phyloP scores from a whole-genome alignment of 2,888 invertebrate species.

The Chalcis sispes region DNA sequence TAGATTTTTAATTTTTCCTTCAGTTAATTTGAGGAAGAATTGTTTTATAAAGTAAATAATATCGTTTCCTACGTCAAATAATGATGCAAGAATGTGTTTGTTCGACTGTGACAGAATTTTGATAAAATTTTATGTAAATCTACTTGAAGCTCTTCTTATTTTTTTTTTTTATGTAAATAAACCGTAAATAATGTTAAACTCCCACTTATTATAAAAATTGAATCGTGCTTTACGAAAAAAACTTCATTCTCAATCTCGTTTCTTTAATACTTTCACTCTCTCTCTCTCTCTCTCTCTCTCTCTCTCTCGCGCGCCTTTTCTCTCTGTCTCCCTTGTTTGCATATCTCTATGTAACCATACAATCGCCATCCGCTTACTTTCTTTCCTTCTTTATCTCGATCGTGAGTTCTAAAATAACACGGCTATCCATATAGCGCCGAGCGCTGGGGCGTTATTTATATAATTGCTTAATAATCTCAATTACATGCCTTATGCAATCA shows the following conservation, averaged over 20 bases:
- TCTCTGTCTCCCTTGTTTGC: background rate
- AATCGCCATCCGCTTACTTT: background rate
- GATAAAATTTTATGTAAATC: no score
- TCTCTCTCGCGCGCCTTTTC: background rate
- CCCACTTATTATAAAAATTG: constrained; percentile 20
- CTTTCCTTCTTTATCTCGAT: background rate
- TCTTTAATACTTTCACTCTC: no score
- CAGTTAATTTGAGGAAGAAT: no score
- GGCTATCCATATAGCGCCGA: constrained; percentile 58
- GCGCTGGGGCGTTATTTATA: constrained; percentile 71
- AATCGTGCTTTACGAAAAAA: constrained; percentile 7
- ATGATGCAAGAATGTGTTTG: no score
- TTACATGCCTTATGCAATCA: constrained; percentile 75
- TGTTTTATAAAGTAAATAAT: no score
- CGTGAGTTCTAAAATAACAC: constrained; percentile 71
- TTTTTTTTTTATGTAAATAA: background rate
- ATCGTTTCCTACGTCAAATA: no score
- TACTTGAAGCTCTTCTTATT: no score
- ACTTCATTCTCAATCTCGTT: background rate
- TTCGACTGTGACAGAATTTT: no score
- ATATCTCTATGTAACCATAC: no score
- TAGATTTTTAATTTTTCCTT: no score
- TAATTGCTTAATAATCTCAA: constrained; percentile 75
- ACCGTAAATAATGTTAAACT: background rate
- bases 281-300: constrained; percentile 1